phyloP scores from a whole-genome alignment of 2,888 invertebrate genomes.

The Tribolium freemani region DNA sequence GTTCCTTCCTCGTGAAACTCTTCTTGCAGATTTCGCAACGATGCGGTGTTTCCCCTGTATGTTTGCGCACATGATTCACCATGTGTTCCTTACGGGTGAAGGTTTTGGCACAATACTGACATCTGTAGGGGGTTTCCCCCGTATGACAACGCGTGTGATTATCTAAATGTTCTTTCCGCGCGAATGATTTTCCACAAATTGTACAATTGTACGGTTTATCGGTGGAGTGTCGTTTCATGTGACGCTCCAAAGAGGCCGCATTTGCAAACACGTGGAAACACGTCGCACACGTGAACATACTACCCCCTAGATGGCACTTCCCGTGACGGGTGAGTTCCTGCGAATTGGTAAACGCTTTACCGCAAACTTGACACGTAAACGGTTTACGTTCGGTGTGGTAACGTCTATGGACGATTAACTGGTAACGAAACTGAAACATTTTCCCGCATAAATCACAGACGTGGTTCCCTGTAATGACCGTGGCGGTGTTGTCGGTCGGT shows the following conservation, averaged over 20 bases:
- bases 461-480: constrained; percentile 75
- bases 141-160: constrained; percentile 87
- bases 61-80: constrained; percentile 83
- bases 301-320: constrained; percentile 86
- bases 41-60: constrained; percentile 83
- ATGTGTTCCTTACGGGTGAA: constrained; percentile 85
- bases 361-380: constrained; percentile 84
- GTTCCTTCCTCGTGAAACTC: constrained; percentile 83
- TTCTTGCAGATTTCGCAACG: constrained; percentile 85
- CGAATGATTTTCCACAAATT: constrained; percentile 89
- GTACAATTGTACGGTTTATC: constrained; percentile 90
- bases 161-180: constrained; percentile 88
- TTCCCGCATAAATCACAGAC: constrained; percentile 89
- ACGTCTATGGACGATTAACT: constrained; percentile 86
- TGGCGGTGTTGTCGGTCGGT: constrained; percentile 75
- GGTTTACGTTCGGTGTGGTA: constrained; percentile 90
- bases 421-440: constrained; percentile 89
- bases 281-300: constrained; percentile 80
- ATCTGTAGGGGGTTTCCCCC: constrained; percentile 84
- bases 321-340: constrained; percentile 86
- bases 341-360: constrained; percentile 85
- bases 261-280: constrained; percentile 83
- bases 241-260: constrained; percentile 79
- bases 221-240: constrained; percentile 85
- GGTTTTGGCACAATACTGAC: constrained; percentile 82